These are phyloP conservation scores for Chionomys nivalis DNA, from an alignment of 2,113 vertebrate species.

Conservation along the genomic window DNA sequence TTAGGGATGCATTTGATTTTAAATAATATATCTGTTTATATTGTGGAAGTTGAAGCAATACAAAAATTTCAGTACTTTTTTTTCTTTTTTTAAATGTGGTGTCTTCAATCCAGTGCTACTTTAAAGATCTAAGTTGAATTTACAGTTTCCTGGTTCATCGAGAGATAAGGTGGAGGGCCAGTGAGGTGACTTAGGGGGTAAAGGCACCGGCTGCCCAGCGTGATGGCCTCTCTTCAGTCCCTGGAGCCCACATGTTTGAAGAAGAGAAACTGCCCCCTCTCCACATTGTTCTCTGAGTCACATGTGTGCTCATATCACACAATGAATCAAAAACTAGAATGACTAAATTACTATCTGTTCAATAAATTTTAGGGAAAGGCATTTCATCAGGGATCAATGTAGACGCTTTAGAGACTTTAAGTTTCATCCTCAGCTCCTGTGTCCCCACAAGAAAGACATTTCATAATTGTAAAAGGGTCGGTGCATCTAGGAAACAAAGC, in stretches of 20 bases:
- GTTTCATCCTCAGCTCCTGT: not conserved
- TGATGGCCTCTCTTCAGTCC: not conserved
- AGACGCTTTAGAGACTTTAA: not conserved
- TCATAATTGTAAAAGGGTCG: not conserved
- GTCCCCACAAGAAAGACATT: not conserved
- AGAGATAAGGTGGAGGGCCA: not conserved
- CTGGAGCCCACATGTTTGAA: not conserved
- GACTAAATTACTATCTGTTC: not conserved
- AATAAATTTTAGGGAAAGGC: not conserved
- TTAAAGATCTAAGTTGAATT: constrained; percentile 53
- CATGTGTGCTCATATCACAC: not conserved
- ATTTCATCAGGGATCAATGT: not conserved
- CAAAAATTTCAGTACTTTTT: not conserved
- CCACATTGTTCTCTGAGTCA: too few species aligned
- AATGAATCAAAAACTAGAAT: not conserved
- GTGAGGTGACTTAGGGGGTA: not conserved
- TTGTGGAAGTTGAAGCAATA: constrained; percentile 4
- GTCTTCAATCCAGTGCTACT: not conserved
- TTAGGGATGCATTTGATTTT: not conserved
- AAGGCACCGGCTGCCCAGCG: too few species aligned
- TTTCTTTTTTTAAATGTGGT: not conserved
- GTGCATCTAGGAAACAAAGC: not conserved
- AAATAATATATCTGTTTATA: not conserved
- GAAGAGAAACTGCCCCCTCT: not conserved
- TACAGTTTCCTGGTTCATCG: not conserved